phyloP scores from a whole-genome alignment of 2,113 vertebrate genomes.

The Callionymus lyra region DNA sequence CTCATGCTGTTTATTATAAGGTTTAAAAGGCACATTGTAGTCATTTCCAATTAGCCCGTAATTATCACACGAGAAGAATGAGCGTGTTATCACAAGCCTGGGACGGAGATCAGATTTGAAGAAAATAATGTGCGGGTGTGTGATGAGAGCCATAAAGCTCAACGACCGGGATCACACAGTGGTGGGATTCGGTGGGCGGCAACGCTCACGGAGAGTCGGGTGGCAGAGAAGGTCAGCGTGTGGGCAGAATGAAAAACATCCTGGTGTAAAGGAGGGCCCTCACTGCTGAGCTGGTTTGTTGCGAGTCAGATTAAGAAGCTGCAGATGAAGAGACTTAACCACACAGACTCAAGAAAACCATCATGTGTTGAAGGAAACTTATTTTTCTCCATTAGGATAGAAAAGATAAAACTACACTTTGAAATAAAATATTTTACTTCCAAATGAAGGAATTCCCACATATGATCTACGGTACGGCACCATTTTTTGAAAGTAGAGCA shows the following conservation, averaged over 20 bases:
- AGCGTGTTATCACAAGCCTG: slow-evolving; percentile 29
- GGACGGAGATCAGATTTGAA: slow-evolving; percentile 20
- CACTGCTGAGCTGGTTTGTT: slow-evolving; percentile 20
- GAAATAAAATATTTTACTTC: too few relatives aligned
- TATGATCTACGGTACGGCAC: too few relatives aligned
- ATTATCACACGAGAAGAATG: slow-evolving; percentile 35
- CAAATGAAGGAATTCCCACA: too few relatives aligned
- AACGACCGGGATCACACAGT: slow-evolving; percentile 39
- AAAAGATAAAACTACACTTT: too few relatives aligned
- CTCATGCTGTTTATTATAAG: slow-evolving; percentile 28
- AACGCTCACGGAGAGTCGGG: slow-evolving; percentile 21
- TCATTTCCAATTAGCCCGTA: slow-evolving; percentile 31
- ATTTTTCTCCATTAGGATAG: too few relatives aligned
- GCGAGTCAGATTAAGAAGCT: too few relatives aligned
- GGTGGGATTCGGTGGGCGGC: slow-evolving; percentile 27
- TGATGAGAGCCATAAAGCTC: slow-evolving; percentile 47
- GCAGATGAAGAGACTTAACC: too few relatives aligned
- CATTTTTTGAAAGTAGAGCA: too few relatives aligned
- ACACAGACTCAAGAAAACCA: too few relatives aligned
- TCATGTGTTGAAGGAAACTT: too few relatives aligned
- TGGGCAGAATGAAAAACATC: slow-evolving; percentile 38
- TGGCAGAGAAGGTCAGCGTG: slow-evolving; percentile 16
- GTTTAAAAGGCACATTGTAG: slow-evolving; percentile 33
- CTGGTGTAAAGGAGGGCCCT: slow-evolving; percentile 22
- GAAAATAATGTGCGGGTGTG: slow-evolving; percentile 42